Evolutionary conservation across 2,888 invertebrate genomes (phyloP), one percentile per base, ranked within the genome.

Genomic region (Agrochola macilenta): DNA sequence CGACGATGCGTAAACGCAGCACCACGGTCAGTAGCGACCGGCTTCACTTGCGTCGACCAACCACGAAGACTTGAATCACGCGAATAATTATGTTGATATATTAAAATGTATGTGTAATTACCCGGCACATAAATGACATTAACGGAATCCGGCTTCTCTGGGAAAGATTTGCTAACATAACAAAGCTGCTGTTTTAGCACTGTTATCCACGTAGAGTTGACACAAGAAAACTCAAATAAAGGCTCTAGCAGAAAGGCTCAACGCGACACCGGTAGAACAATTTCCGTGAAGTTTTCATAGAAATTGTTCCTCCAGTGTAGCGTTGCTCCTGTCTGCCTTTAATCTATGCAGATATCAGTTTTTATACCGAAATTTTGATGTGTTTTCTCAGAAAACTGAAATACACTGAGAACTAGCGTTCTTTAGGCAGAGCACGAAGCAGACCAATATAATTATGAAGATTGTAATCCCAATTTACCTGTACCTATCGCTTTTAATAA

Each of bases 1-100:
- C 94, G 92, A 85, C 95, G 94, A 93, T 93, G 95, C 96, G 94
- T 95, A 90, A 94, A 95, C 91, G 85, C 89, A 89, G 85, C 91
- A 93, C 93, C 92, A 95, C 94, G 96, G 95, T 94, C 93, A 94
- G 94, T 93, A 93, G 91, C 88, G 88, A 89, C 90, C 90, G 90
- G 91, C 90, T 90, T 89, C 89, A 92, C 91, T 92, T 93, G 90
- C 89, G 87, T 79, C 90, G 90, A 82, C 88, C 88, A 89, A 91
- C 90, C 89, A 89, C 90, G 90, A 89, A 91, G 89, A 91, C 91
- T 91, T 89, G 85, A 86, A 93, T 91, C 93, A 95, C 92, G 93
- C 93, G 76, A 87, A 88, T 83, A 81, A 78, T 85, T 84, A 83
- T 85, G 81, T 88, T 77, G 72, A 83, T 85, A 72, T 82, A 87